Conservation (phyloP, 2,888 invertebrate species). For the Corbicula japonica region DNA sequence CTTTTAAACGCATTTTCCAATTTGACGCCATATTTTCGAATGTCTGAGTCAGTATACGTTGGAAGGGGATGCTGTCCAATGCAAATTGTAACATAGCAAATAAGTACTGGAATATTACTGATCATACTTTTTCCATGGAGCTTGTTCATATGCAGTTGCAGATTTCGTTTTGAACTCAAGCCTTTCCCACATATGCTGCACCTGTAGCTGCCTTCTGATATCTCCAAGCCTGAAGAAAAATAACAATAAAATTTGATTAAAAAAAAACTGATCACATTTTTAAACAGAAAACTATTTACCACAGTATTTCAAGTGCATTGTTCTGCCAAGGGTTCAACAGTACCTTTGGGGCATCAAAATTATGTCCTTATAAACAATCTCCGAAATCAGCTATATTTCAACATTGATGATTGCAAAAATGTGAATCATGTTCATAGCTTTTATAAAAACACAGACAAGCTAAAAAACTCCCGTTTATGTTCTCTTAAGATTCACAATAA, state of each 20-base stretch:
- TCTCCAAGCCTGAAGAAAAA: constrained; percentile 1
- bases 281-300: too few relatives aligned
- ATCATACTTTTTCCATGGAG: constrained; percentile 4
- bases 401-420: constrained; percentile 1
- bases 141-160: constrained; percentile 2
- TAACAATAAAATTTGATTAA: constrained; percentile 4
- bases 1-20: too few relatives aligned
- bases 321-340: constrained; percentile 2
- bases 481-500: constrained; percentile 4
- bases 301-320: constrained; percentile 1
- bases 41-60: not conserved
- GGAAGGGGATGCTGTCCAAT: constrained; percentile 1
- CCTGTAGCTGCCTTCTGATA: constrained; percentile 1
- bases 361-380: not conserved
- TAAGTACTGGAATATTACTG: constrained; percentile 1
- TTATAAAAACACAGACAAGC: not conserved
- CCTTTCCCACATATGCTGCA: constrained; percentile 4
- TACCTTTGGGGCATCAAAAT: not conserved
- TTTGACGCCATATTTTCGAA: too few relatives aligned
- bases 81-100: not conserved
- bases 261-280: not conserved
- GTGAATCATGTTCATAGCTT: constrained; percentile 1
- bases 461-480: not conserved
- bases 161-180: constrained; percentile 2
- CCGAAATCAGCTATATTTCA: not conserved